phyloP scores from a whole-genome alignment of 2,113 vertebrate genomes.

The Pycnonotus jocosus region DNA sequence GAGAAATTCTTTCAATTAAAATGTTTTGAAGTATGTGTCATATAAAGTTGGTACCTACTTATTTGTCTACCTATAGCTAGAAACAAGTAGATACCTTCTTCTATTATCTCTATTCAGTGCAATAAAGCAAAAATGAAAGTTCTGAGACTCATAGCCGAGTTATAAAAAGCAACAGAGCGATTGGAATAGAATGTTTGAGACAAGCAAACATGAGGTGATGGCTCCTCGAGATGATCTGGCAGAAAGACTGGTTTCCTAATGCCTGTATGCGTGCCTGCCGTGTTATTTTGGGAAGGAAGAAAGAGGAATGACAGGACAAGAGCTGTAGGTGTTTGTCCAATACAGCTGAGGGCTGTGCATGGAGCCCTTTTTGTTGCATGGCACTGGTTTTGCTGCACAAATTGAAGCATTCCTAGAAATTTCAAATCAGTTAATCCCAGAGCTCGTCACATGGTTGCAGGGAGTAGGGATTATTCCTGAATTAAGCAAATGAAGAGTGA shows the following conservation, averaged over 20 bases:
- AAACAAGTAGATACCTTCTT: not conserved
- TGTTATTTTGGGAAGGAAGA: not conserved
- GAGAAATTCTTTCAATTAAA: not conserved
- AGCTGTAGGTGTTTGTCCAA: not conserved
- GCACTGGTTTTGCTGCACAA: not conserved
- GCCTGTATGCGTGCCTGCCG: not conserved
- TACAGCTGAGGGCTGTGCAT: not conserved
- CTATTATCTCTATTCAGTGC: not conserved
- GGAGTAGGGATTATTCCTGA: not conserved
- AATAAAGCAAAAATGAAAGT: not conserved
- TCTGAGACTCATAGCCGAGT: not conserved
- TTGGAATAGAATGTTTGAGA: not conserved
- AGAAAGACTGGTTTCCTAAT: not conserved
- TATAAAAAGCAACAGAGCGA: not conserved
- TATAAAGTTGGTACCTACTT: not conserved
- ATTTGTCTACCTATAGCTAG: not conserved
- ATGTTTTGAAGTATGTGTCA: not conserved
- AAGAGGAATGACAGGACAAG: not conserved
- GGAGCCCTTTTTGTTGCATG: not conserved
- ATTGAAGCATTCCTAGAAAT: not conserved
- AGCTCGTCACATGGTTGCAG: not conserved
- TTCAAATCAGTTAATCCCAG: not conserved
- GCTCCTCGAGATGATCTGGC: not conserved
- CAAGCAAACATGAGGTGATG: not conserved
- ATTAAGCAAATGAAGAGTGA: not conserved